Evolutionary conservation across 2,888 invertebrate genomes (phyloP), one percentile per base, ranked within the genome.

Genomic region (Hirudinaria manillensis): DNA sequence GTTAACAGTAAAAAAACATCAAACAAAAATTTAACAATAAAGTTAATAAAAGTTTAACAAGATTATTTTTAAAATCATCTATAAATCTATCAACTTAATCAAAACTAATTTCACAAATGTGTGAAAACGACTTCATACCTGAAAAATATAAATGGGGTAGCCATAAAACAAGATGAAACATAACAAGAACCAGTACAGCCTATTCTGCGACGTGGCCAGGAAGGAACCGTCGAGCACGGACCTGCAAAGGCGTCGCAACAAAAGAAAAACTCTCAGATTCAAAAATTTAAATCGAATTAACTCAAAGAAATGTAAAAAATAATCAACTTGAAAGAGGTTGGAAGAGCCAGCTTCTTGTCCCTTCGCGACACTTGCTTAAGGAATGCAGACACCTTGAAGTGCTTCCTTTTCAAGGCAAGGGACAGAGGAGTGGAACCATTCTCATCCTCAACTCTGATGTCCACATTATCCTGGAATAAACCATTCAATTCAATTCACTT

Each of bases 391-490:
- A 94, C 91, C 80, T 93, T 92, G 56, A 89, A 89, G 84, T 94
- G 93, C 51, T 93, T 89, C 83, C 94, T 92, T 78, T 93, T 92
- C 83, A 91, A 91, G 0, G 94, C 94, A 76, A 95, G 86, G 89
- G 93, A 92, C 51, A 94, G 86, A 0, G 94, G 94, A 0, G 94
- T 94, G 86, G 94, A 94, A 3, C 92, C 93, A 85, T 94, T 94
- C 84, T 93, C 94, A 83, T 94, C 94, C 19, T 91, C 89, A 0
- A 93, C 91, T 82, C 93, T 92, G 76, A 94, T 85, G 82, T 93
- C 93, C 38, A 94, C 90, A 83, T 92, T 92, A 77, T 93, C 93
- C 90, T 91, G 80, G n/a, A 79, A 78, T 65, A 7, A 45, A 45
- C 45, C 13, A 16, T 10, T 16, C 10, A 45, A 3, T 16, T 1